phyloP scores from a whole-genome alignment of 2,888 invertebrate genomes.

The Drosophila subquinaria region DNA sequence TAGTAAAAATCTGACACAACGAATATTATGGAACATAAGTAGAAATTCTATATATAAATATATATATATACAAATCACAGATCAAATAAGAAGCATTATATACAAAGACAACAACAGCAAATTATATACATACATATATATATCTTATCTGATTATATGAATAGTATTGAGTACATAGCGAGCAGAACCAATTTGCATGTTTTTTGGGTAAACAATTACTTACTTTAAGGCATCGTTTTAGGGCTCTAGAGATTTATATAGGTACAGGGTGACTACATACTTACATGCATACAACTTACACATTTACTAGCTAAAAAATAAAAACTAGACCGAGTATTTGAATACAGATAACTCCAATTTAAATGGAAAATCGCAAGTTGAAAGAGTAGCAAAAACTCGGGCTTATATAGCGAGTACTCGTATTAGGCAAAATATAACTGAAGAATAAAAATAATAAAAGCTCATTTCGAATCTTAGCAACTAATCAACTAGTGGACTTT shows the following conservation, averaged over 20 bases:
- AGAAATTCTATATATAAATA: slow-evolving; percentile 85
- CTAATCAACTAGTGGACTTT: slow-evolving; percentile 76
- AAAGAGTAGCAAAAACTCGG: slow-evolving; percentile 12
- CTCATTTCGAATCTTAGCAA: slow-evolving; percentile 78
- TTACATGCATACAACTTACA: slow-evolving; percentile 34
- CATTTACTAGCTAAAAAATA: slow-evolving; percentile 29
- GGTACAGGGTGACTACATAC: slow-evolving; percentile 38
- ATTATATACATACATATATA: slow-evolving; percentile 58
- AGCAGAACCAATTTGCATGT: slow-evolving; percentile 81
- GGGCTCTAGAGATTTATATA: slow-evolving; percentile 73
- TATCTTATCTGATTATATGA: slow-evolving; percentile 58
- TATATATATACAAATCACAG: slow-evolving; percentile 76
- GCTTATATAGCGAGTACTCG: slow-evolving; percentile 8
- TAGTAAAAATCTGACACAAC: slow-evolving; percentile 86
- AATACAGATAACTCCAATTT: slow-evolving; percentile 7
- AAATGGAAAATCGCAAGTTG: slow-evolving; percentile 6
- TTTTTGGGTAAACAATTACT: slow-evolving; percentile 63
- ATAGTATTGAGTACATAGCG: slow-evolving; percentile 65
- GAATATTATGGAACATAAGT: slow-evolving; percentile 86
- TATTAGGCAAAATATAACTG: slow-evolving; percentile 25
- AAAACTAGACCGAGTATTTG: slow-evolving; percentile 26
- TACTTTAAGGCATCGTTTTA: slow-evolving; percentile 76
- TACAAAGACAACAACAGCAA: slow-evolving; percentile 66
- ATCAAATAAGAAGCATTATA: slow-evolving; percentile 74
- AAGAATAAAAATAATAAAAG: slow-evolving; percentile 20